Evolutionary conservation across 2,113 vertebrate species (phyloP).

Genomic region (Dicaeum eximium): DNA sequence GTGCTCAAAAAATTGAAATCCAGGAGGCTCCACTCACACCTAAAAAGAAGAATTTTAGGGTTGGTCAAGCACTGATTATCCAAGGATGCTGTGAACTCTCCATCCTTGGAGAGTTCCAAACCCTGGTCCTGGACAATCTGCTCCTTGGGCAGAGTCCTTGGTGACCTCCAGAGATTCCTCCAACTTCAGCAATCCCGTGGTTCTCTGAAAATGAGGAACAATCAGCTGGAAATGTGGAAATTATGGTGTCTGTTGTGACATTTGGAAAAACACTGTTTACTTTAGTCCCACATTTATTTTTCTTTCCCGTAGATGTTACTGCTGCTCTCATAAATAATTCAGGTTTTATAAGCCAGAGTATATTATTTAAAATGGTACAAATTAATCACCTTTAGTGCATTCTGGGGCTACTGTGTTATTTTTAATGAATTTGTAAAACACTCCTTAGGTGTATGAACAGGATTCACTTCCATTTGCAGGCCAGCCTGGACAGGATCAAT

Average conservation of each 20-base stretch:
- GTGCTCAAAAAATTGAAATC: background rate
- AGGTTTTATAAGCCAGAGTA: background rate
- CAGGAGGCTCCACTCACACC: background rate
- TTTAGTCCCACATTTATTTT: background rate
- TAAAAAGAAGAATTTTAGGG: background rate
- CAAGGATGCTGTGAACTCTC: background rate
- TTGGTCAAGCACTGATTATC: background rate
- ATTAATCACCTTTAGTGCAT: constrained; percentile 7
- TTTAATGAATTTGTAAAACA: constrained; percentile 9
- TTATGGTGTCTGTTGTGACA: background rate
- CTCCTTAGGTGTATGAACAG: background rate
- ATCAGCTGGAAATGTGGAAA: background rate
- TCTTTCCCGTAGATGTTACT: background rate
- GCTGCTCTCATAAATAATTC: constrained; percentile 2
- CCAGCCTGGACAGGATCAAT: background rate
- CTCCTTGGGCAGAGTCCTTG: background rate
- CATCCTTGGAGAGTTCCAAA: background rate
- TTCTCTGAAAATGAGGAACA: background rate
- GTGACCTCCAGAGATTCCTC: background rate
- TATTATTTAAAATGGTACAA: constrained; percentile 13
- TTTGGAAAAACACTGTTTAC: background rate
- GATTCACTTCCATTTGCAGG: background rate
- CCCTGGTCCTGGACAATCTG: background rate
- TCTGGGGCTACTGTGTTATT: background rate
- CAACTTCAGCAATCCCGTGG: background rate